A percentile compares a stretch with the other conserved stretches of the same genome.
Conservation (phyloP, 2,888 invertebrate genomes). For the Apeira syringaria region DNA sequence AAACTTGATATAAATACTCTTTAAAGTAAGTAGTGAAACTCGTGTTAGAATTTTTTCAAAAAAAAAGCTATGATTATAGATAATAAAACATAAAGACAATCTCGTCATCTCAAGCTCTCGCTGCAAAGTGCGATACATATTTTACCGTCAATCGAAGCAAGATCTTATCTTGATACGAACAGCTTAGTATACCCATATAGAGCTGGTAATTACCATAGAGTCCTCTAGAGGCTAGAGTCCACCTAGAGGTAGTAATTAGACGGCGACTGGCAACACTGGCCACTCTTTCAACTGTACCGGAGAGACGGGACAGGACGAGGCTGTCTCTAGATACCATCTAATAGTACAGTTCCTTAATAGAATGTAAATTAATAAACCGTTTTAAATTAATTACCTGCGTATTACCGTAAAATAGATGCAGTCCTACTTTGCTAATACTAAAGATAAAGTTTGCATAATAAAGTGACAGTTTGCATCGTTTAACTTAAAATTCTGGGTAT, state of each 20-base stretch:
- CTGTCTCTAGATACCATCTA: conserved; percentile 1
- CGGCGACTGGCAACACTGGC: background rate
- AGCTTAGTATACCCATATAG: no score
- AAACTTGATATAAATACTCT: no score
- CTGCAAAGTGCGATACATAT: background rate
- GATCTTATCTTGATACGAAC: background rate
- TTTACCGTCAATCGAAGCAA: background rate
- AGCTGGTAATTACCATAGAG: no score
- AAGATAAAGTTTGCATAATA: background rate
- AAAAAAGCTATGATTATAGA: no score
- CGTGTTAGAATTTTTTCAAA: no score
- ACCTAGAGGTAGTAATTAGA: background rate
- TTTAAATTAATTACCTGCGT: conserved; percentile 1
- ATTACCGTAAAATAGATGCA: background rate
- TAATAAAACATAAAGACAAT: no score
- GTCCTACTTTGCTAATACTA: background rate
- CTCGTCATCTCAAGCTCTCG: no score
- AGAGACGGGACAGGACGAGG: conserved; percentile 1
- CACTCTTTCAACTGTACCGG: background rate
- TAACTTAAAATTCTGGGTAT: no score
- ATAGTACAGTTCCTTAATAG: background rate
- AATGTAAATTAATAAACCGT: background rate
- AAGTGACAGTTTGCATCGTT: background rate
- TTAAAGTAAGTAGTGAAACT: no score
- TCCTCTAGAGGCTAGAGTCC: no score